Percentiles rank a stretch among this genome's conserved stretches.
phyloP scores from a whole-genome alignment of 1,140 invertebrate genomes.

The Hydropsyche tenuis region DNA sequence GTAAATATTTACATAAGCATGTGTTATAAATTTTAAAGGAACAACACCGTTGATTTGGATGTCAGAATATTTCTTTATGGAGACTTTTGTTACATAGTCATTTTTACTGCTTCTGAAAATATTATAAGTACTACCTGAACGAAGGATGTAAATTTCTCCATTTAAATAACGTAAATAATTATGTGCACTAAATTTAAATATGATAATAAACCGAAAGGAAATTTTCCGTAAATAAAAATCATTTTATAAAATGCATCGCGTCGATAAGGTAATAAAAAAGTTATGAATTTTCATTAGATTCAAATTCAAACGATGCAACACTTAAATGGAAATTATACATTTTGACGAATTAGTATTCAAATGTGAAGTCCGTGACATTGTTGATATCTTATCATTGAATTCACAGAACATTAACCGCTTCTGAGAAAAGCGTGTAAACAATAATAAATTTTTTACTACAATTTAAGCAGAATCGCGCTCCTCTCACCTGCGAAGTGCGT shows the following conservation, averaged over 20 bases:
- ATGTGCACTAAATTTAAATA: not conserved
- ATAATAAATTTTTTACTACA: conserved; percentile 7
- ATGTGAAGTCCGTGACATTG: not conserved
- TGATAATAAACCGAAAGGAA: not conserved
- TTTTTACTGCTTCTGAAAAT: not conserved
- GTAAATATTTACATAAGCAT: no score
- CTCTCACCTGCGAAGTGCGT: conserved; percentile 31
- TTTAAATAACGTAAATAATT: not conserved
- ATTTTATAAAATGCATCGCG: no score
- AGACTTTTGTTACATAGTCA: not conserved
- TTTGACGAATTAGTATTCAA: no score
- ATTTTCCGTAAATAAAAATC: no score
- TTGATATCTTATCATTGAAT: conserved; percentile 13
- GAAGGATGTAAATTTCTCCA: not conserved
- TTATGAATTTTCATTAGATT: no score
- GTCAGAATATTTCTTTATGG: no score
- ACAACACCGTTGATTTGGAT: no score
- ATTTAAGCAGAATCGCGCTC: conserved; percentile 6
- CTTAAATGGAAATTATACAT: no score
- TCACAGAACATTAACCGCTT: conserved; percentile 15
- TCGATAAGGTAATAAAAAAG: no score
- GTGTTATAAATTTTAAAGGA: no score
- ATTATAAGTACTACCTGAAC: no score
- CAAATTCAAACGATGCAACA: no score
- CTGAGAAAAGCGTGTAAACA: conserved; percentile 15